These are phyloP conservation scores for Tupiocoris notatus DNA, from an alignment of 2,888 invertebrate species.

Conservation along the genomic window DNA sequence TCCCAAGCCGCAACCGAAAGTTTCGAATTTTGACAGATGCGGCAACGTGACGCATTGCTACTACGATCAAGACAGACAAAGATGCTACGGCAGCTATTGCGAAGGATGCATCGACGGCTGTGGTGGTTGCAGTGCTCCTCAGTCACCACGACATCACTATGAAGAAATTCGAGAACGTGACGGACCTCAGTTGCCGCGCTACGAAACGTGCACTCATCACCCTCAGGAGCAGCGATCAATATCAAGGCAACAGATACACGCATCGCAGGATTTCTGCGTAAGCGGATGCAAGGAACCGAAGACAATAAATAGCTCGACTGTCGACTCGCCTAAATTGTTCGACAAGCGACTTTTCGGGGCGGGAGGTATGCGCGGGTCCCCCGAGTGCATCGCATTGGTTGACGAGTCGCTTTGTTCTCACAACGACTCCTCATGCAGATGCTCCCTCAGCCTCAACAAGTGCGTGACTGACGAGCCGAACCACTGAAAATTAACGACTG, in stretches of 20 bases:
- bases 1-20: not conserved
- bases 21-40: slow-evolving; percentile 39
- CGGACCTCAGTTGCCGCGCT: slow-evolving; percentile 20
- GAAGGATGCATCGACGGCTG: slow-evolving; percentile 36
- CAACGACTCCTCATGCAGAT: slow-evolving; percentile 46
- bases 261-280: slow-evolving; percentile 38
- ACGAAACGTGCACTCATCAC: slow-evolving; percentile 18
- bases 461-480: slow-evolving; percentile 37
- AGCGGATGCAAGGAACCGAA: slow-evolving; percentile 25
- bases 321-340: slow-evolving; percentile 42
- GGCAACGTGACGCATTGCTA: slow-evolving; percentile 39
- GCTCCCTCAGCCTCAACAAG: slow-evolving; percentile 42
- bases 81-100: slow-evolving; percentile 2
- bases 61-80: slow-evolving; percentile 4
- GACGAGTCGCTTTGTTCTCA: slow-evolving; percentile 47
- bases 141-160: slow-evolving; percentile 44
- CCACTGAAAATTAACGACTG: slow-evolving; percentile 14
- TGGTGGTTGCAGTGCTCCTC: slow-evolving; percentile 39
- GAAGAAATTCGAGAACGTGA: slow-evolving; percentile 45
- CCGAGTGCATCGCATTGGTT: slow-evolving; percentile 45
- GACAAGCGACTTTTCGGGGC: slow-evolving; percentile 41
- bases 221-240: not conserved
- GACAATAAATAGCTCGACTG: slow-evolving; percentile 31
- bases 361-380: slow-evolving; percentile 41
- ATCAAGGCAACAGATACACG: slow-evolving; percentile 23